These are phyloP conservation scores for Tympanuchus pallidicinctus DNA, from an alignment of 2,113 vertebrate genomes.

Conservation along the genomic window DNA sequence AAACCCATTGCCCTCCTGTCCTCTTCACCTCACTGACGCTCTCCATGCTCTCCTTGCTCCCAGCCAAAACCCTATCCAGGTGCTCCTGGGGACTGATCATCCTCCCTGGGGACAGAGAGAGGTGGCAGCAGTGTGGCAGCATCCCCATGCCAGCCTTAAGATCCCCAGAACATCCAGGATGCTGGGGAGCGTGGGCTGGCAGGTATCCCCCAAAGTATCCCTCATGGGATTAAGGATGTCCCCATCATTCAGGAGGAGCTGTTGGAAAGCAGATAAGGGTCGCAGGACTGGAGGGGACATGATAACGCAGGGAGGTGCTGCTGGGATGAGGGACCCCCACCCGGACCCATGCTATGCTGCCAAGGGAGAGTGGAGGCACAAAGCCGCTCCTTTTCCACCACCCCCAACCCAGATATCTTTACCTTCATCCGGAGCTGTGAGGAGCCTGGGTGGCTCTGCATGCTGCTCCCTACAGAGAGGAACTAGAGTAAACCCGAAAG, in stretches of 20 bases:
- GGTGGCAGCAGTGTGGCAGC: background rate
- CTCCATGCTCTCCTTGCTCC: background rate
- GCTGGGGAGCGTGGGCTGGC: fast-evolving
- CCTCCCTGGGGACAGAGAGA: background rate
- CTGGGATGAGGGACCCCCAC: background rate
- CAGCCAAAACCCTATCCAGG: background rate
- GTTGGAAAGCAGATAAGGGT: background rate
- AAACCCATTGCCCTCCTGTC: background rate
- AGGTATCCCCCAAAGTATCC: background rate
- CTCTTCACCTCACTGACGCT: background rate
- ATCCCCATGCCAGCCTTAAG: background rate
- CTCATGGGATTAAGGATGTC: background rate
- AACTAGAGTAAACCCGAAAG: background rate
- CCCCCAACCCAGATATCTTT: background rate
- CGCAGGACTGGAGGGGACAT: background rate
- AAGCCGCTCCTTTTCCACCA: background rate
- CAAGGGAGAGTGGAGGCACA: background rate
- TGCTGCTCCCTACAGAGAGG: conserved; percentile 32
- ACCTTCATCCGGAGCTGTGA: background rate
- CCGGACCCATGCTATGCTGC: background rate
- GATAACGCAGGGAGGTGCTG: background rate
- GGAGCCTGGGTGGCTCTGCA: background rate
- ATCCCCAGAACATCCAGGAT: background rate
- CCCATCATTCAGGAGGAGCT: background rate
- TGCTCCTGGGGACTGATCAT: conserved; percentile 18